These are phyloP conservation scores for Anthoptus insignis DNA, from an alignment of 2,888 invertebrate genomes.

Conservation along the genomic window DNA sequence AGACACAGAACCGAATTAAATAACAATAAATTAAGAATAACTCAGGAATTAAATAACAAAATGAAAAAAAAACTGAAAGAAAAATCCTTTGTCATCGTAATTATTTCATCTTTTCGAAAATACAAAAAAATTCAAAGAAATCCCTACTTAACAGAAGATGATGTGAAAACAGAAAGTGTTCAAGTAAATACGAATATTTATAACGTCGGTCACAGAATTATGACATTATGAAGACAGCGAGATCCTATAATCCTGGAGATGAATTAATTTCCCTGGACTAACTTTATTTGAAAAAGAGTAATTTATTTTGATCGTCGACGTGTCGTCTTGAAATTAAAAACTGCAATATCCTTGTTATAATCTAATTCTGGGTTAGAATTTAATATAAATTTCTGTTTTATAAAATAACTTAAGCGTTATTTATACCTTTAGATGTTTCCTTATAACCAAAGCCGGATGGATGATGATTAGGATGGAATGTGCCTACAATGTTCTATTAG, in stretches of 20 bases:
- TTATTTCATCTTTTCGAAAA: too few relatives aligned
- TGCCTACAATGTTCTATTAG: too few relatives aligned
- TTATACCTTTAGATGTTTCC: too few relatives aligned
- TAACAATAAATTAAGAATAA: too few relatives aligned
- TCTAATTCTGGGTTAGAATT: neutral
- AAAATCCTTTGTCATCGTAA: too few relatives aligned
- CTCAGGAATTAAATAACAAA: too few relatives aligned
- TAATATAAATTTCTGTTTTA: neutral
- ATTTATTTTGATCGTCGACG: conserved; percentile 29
- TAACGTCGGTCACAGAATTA: conserved; percentile 29
- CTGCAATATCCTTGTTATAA: neutral
- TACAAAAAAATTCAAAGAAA: neutral
- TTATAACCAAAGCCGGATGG: too few relatives aligned
- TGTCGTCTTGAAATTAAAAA: conserved; percentile 4
- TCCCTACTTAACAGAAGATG: neutral
- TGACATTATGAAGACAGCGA: conserved; percentile 44
- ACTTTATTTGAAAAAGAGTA: conserved; percentile 40
- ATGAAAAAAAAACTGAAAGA: too few relatives aligned
- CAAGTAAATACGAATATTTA: conserved; percentile 18
- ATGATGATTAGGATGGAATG: too few relatives aligned
- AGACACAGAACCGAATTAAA: too few relatives aligned
- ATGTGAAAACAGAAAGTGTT: neutral
- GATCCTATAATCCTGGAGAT: conserved; percentile 39
- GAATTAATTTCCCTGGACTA: conserved; percentile 40
- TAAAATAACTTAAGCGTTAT: too few relatives aligned